Base-by-base conservation (phyloP, 1,140 invertebrate genomes). In the Homarus americanus region DNA sequence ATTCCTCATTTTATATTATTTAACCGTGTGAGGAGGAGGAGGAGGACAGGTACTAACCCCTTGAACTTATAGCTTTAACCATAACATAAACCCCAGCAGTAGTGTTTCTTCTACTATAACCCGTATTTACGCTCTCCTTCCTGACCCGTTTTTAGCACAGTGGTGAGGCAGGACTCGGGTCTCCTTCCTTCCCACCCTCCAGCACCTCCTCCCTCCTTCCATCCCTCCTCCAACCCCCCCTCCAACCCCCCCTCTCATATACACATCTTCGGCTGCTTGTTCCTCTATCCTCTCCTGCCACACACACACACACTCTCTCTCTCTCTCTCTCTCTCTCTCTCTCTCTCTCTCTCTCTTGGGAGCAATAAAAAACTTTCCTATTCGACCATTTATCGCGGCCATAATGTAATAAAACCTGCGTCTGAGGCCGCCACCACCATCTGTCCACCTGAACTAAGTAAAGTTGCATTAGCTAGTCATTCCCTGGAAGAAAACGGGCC, bases 401-500 rank as follows among this genome's bases (percentile, higher is more conserved):
- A 53, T 80, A 80, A 80, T 44, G 41, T 44, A 80, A 53, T 53
- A 80, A 53, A 49, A 36, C n/a, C n/a, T 15, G 15, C n/a, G 41
- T 32, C 41, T 28, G 49, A 80, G n/a, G 17, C n/a, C n/a, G n/a
- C 34, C 78, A 53, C 10, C 38, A 28, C 32, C 32, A 53, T n/a
- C 53, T 80, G 78, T 53, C 44, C n/a, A 36, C 78, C 24, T 53
- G n/a, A 53, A 28, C 78, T 2, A 78, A 17, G 38, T 15, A 32
- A 32, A 69, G 53, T n/a, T 20, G 53, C 9, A 63, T 63, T 63
- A 58, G 28, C 12, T n/a, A 58, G 79, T 20, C 49, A 36, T 58
- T 28, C 78, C 40, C 28, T 63, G 24, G 82, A 75, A 85, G 82
- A 85, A 85, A 85, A 85, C 82, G 82, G 69, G 69, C 44, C 17